These are phyloP conservation scores for Tolmerus cingulatus DNA, from an alignment of 2,888 invertebrate species.

Conservation along the genomic window DNA sequence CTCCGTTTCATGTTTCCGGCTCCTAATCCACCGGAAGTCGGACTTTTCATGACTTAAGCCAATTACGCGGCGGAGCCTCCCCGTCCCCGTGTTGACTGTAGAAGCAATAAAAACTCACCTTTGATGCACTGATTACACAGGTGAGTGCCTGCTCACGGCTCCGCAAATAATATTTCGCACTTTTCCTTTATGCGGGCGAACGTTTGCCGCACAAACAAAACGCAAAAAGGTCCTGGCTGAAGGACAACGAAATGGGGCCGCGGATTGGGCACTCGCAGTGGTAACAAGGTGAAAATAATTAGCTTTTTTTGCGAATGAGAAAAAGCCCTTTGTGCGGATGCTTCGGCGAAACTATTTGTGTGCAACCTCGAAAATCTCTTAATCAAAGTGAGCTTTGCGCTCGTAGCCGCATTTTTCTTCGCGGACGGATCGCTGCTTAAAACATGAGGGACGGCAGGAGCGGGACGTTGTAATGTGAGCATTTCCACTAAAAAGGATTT, in stretches of 20 bases:
- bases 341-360: not conserved
- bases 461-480: not conserved
- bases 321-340: not conserved
- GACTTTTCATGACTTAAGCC: slow-evolving; percentile 6
- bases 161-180: not conserved
- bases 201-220: not conserved
- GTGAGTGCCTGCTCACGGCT: not conserved
- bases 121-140: not conserved
- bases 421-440: not conserved
- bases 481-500: not conserved
- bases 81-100: not conserved
- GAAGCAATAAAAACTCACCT: not conserved
- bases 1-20: not conserved
- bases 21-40: not conserved
- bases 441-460: not conserved
- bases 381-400: not conserved
- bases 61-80: not conserved
- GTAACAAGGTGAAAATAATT: not conserved
- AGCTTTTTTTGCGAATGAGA: not conserved
- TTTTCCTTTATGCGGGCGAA: not conserved
- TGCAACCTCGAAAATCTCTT: not conserved
- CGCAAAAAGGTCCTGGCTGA: not conserved
- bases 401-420: not conserved
- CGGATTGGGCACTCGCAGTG: not conserved
- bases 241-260: not conserved